These are phyloP conservation scores for Chelmon rostratus DNA, from an alignment of 2,797 vertebrate genomes.

Conservation along the genomic window DNA sequence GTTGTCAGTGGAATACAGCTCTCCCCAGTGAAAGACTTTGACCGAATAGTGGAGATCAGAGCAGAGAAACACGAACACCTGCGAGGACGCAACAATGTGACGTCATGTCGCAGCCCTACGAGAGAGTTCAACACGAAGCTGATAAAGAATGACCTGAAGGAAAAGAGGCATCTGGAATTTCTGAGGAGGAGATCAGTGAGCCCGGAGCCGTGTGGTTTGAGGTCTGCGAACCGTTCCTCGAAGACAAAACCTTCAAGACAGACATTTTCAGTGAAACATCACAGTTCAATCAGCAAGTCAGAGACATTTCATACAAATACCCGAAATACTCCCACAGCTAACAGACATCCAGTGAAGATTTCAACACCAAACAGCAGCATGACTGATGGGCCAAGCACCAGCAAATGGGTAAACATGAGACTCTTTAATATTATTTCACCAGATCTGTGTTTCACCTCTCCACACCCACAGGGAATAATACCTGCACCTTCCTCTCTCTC, in stretches of 20 bases:
- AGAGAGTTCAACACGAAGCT: slow-evolving; percentile 70
- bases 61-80: slow-evolving; percentile 81
- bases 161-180: slow-evolving; percentile 86
- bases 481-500: background rate
- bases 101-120: slow-evolving; percentile 83
- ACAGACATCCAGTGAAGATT: slow-evolving; percentile 59
- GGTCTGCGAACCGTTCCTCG: slow-evolving; percentile 36
- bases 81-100: slow-evolving; percentile 84
- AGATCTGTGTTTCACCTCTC: background rate
- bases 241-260: slow-evolving; percentile 36
- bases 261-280: slow-evolving; percentile 26
- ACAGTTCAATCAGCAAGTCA: slow-evolving; percentile 30
- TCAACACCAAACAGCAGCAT: slow-evolving; percentile 51
- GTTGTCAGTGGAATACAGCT: slow-evolving; percentile 37
- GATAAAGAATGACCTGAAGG: slow-evolving; percentile 80
- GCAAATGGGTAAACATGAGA: slow-evolving; percentile 74
- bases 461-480: background rate
- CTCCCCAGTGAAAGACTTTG: slow-evolving; percentile 71
- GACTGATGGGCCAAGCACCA: slow-evolving; percentile 61
- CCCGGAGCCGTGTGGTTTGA: slow-evolving; percentile 48
- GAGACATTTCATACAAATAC: slow-evolving; percentile 43
- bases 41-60: slow-evolving; percentile 76
- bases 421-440: background rate
- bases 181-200: slow-evolving; percentile 81
- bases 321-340: slow-evolving; percentile 30